A percentile compares a stretch with the other conserved stretches of the same genome.
Conservation (phyloP, 2,888 invertebrate genomes). For the Herminia tarsipennalis region DNA sequence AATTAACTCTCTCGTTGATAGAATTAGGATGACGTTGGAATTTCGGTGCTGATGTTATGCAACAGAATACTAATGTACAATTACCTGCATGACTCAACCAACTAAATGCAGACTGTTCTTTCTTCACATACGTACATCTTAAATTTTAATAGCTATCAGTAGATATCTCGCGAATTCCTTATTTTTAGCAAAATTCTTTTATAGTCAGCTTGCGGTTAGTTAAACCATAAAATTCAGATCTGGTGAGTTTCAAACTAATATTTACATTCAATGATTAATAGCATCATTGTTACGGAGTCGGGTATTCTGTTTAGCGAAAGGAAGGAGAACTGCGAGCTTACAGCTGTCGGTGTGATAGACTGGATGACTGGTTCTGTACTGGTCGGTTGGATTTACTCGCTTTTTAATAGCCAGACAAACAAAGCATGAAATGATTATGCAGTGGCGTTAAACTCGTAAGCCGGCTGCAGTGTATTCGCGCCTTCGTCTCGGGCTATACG, state of each 20-base stretch:
- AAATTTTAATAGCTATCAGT: constrained; percentile 8
- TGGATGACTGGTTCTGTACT: constrained; percentile 20
- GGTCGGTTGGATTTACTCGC: constrained; percentile 43
- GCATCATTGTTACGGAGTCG: constrained; percentile 68
- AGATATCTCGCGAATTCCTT: constrained; percentile 53
- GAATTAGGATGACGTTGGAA: too few relatives aligned
- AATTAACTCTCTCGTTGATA: too few relatives aligned
- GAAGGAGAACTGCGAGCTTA: constrained; percentile 12
- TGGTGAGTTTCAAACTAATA: constrained; percentile 73
- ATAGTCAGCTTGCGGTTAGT: constrained; percentile 64
- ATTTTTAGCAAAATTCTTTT: constrained; percentile 67
- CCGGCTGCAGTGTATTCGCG: constrained; percentile 65
- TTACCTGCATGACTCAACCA: background rate
- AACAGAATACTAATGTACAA: too few relatives aligned
- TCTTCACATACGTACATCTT: background rate
- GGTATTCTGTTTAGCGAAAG: constrained; percentile 22
- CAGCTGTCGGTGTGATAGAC: constrained; percentile 46
- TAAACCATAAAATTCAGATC: constrained; percentile 68
- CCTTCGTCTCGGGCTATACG: constrained; percentile 50
- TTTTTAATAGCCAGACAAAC: constrained; percentile 68
- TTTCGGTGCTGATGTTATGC: too few relatives aligned
- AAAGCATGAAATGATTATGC: constrained; percentile 70
- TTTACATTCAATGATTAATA: constrained; percentile 76
- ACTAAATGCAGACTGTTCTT: background rate
- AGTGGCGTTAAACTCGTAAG: constrained; percentile 56